Base-by-base conservation (phyloP, 1,140 invertebrate species). In the Helicoverpa armigera region DNA sequence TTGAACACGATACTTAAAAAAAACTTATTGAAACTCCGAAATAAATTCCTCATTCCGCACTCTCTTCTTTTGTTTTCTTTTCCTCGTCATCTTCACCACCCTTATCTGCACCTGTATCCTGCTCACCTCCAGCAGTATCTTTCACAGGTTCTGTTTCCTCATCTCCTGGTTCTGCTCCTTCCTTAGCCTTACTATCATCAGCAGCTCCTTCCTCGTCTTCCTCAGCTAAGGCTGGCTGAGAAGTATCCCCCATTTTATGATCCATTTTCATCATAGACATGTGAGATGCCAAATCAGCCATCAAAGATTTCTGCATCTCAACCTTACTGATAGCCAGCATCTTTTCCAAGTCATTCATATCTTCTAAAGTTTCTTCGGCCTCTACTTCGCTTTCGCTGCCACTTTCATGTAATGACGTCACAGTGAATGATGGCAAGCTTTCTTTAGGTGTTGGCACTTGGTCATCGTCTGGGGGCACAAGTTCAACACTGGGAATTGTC, bases 221-320 rank as follows among this genome's bases (percentile, higher is more conserved):
- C 48, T 76, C 61, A 69, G 58, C 74, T 18, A 43, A 43, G 35
- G 5, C 5, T 7, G 35, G 35, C 35, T 43, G 3, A 43, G 35
- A 43, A 43, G 35, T 5, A 43, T 5, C 9, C 35, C 18, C 60
- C 14, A 11, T 11, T 63, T 14, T 35, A 35, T 13, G 9, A 7
- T 67, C 54, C 29, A 60, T 82, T 82, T 86, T 82, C 23, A 91
- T 70, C 31, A 89, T 29, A 14, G 82, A 79, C 78, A 85, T 86
- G 85, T 92, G 89, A 12, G 91, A 92, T 31, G 88, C 89, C 29
- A 94, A 82, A 80, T 94, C 93, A 86, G 89, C 91, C 65, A 93
- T 82, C 54, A 94, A 91, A 10, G 92, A 92, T 74, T 92, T 93
- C 61, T 94, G 91, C 50, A 94, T 91, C 81, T 94, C 92, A 13